Percentiles rank a stretch among this genome's conserved stretches.
phyloP scores from a whole-genome alignment of 64 coral and sea anemone genomes.

The Porites australiensis region DNA sequence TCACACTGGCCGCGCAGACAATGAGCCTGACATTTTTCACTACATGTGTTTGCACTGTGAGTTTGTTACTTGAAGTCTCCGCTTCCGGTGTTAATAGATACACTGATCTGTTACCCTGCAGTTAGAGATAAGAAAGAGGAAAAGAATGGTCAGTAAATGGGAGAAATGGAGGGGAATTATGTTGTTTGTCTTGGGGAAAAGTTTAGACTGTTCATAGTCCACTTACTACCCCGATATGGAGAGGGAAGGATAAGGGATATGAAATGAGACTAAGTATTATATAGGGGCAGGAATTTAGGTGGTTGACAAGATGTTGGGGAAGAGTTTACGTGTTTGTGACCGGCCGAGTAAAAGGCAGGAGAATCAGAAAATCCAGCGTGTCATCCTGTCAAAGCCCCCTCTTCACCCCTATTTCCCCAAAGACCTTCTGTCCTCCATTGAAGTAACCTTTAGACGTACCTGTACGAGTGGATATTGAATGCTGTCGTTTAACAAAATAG shows the following conservation, averaged over 20 bases:
- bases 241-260: too few relatives aligned
- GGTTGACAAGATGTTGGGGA: background rate
- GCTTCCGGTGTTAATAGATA: constrained; percentile 58
- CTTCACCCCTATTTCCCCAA: background rate
- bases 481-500: constrained; percentile 60
- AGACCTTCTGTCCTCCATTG: background rate
- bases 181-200: too few relatives aligned
- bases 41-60: constrained; percentile 52
- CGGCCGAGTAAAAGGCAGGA: too few relatives aligned
- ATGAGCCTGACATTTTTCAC: constrained; percentile 36
- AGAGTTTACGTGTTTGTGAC: too few relatives aligned
- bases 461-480: constrained; percentile 69
- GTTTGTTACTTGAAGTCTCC: constrained; percentile 26
- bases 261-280: background rate
- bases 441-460: constrained; percentile 25
- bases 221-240: too few relatives aligned
- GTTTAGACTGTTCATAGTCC: too few relatives aligned
- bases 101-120: constrained; percentile 76
- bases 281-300: background rate
- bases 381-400: too few relatives aligned
- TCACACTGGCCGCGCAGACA: constrained; percentile 41
- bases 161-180: too few relatives aligned
- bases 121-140: too few relatives aligned
- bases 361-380: too few relatives aligned
- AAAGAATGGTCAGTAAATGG: too few relatives aligned